Percentiles rank a stretch among this genome's conserved stretches.
phyloP scores from a whole-genome alignment of 2,113 vertebrate species.

The Natator depressus region DNA sequence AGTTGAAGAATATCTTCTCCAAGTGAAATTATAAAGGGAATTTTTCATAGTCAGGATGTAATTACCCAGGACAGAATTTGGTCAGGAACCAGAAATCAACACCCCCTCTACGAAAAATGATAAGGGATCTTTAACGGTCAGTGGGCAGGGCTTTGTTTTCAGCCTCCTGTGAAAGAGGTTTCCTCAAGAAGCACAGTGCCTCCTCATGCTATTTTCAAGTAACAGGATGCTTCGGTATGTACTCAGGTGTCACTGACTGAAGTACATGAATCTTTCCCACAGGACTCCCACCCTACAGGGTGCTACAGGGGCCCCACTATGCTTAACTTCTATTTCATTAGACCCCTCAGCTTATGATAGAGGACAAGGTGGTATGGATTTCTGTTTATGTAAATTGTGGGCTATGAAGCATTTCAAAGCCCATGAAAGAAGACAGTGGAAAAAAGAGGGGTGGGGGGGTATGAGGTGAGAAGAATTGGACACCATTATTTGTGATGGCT shows the following conservation, averaged over 20 bases:
- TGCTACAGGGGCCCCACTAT: fast-evolving
- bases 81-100: not conserved
- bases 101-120: not conserved
- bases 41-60: not conserved
- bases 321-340: not conserved
- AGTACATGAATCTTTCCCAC: not conserved
- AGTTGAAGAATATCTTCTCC: not conserved
- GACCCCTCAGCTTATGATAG: not conserved
- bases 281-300: not conserved
- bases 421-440: not conserved
- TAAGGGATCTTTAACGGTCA: not conserved
- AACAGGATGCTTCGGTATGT: not conserved
- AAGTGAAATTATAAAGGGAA: not conserved
- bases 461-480: not conserved
- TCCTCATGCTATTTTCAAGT: not conserved
- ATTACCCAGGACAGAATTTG: not conserved
- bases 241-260: not conserved
- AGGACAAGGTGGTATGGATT: not conserved
- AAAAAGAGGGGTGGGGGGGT: fast-evolving
- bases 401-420: not conserved
- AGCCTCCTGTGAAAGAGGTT: not conserved
- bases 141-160: not conserved
- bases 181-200: not conserved
- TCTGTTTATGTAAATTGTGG: not conserved
- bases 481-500: not conserved